Evolutionary conservation across 2,797 vertebrate genomes (phyloP), one percentile per base, ranked within the genome.

Genomic region (Acipenser oxyrinchus): DNA sequence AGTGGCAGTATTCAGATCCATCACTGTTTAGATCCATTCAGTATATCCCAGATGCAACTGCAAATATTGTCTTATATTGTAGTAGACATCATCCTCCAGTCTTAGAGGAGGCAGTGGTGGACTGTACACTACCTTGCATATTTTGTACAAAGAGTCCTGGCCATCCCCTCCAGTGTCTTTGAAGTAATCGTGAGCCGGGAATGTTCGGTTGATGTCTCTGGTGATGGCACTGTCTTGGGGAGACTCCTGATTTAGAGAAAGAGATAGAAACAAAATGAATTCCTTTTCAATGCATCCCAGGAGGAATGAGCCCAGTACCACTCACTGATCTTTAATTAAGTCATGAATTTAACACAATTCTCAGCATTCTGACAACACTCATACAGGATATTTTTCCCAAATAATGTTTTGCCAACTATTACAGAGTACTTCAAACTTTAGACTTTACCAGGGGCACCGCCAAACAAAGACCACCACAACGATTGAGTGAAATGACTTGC

Each of bases 161-260:
- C 97, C 97, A 63, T 99, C 96, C 74, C 97, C 97, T 74, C 97
- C 97, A 1, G 96, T 99, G 77, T 99, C 97, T 84, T 99, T 99
- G 78, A 99, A 99, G 83, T 99, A 99, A 86, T 99, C 97, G 9
- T 99, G 97, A 62, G 97, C 97, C 68, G 97, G 97, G 78, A 99
- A 99, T 0, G 97, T 99, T 70, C 96, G 90, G 79, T 99, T 99
- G 82, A 99, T 99, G 86, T 99, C 97, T 62, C 97, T 86, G 63
- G 96, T 99, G 81, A 99, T 99, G 68, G 95, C 97, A 66, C 96
- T 99, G 89, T 99, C 97, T 76, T 99, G 97, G 1, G 97, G 97
- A 69, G 96, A 98, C 79, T 99, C 97, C 96, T 98, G 66, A 48
- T 50, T 48, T 3, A 66, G 62, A 6, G 50, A 78, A 13, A 78